phyloP scores from a whole-genome alignment of 2,888 invertebrate species.

The Cantharis rustica region DNA sequence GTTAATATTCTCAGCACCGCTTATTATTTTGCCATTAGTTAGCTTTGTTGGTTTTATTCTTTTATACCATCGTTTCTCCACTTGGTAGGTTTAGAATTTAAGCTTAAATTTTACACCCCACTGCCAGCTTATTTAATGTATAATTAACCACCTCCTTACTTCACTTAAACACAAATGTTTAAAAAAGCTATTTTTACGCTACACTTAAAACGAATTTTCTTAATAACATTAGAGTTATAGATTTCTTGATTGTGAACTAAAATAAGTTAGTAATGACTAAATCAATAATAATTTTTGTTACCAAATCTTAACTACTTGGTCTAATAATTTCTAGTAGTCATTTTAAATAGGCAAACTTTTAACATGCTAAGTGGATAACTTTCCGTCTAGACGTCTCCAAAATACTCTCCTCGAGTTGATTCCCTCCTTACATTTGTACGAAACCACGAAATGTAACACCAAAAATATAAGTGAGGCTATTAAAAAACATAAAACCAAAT shows the following conservation, averaged over 20 bases:
- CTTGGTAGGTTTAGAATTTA: neutral
- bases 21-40: slow-evolving; percentile 12
- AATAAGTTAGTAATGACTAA: neutral
- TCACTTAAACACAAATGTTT: neutral
- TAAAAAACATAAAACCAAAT: neutral
- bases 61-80: neutral
- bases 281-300: neutral
- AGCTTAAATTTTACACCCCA: slow-evolving; percentile 3
- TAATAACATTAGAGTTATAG: neutral
- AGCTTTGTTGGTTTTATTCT: slow-evolving; percentile 10
- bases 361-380: neutral
- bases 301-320: neutral
- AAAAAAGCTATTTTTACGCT: neutral
- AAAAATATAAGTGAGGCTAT: neutral
- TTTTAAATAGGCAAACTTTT: neutral
- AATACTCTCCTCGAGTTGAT: neutral
- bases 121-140: slow-evolving; percentile 2
- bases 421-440: neutral
- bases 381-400: neutral
- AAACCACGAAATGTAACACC: neutral
- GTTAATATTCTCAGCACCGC: slow-evolving; percentile 11
- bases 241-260: neutral
- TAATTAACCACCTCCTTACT: slow-evolving; percentile 1
- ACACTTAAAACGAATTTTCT: neutral
- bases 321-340: neutral